phyloP scores from a whole-genome alignment of 2,797 vertebrate genomes.

The Ispidina lecontei region DNA sequence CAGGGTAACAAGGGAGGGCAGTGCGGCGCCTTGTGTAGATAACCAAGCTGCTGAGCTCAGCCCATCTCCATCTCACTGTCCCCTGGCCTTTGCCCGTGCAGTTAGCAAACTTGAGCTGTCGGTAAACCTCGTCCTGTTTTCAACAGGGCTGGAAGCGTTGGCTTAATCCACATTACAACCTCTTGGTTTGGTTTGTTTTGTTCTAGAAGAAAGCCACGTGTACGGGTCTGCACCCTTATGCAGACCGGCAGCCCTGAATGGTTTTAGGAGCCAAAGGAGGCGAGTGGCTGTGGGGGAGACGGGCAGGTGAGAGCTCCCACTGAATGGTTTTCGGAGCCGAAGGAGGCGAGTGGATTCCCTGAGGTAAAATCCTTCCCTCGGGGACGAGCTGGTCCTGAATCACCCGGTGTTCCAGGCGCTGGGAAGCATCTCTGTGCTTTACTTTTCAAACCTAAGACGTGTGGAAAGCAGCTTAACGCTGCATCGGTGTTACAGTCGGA shows the following conservation, averaged over 20 bases:
- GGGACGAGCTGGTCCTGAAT: background rate
- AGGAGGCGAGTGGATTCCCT: too few relatives aligned
- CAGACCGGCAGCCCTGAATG: fast-evolving
- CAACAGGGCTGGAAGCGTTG: fast-evolving
- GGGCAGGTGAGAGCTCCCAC: background rate
- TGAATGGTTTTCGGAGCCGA: background rate
- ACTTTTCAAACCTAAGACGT: background rate
- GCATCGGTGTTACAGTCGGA: background rate
- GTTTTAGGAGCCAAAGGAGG: background rate
- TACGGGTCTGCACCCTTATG: background rate
- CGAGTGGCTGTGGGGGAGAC: background rate
- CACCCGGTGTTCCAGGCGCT: background rate
- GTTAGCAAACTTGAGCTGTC: background rate
- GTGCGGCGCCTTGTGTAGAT: fast-evolving
- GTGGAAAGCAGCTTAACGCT: background rate
- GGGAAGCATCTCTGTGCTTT: background rate
- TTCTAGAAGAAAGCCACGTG: background rate
- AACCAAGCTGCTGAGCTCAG: background rate
- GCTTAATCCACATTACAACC: background rate
- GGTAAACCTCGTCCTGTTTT: background rate
- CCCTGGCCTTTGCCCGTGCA: background rate
- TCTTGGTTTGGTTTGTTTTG: background rate
- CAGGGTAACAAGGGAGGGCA: fast-evolving
- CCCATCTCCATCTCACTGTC: fast-evolving
- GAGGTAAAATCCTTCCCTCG: background rate